phyloP scores from a whole-genome alignment of 2,888 invertebrate species.

The Lithophane ornitopus region DNA sequence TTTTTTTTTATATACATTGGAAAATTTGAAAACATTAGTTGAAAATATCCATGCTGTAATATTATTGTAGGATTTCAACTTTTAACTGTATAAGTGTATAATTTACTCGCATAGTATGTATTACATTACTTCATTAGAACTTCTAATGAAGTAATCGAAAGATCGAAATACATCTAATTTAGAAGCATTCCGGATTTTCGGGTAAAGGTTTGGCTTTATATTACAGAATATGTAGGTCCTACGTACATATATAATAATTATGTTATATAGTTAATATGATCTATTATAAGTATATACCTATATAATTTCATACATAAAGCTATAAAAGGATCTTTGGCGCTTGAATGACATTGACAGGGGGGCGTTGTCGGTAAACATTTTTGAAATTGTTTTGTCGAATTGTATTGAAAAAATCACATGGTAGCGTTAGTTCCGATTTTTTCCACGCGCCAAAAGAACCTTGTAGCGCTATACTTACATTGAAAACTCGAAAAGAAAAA shows the following conservation, averaged over 20 bases:
- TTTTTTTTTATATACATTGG: not conserved
- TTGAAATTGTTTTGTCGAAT: not conserved
- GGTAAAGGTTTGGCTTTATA: not conserved
- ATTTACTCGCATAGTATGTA: not conserved
- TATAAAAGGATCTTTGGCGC: not conserved
- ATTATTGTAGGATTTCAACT: not conserved
- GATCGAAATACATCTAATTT: too few relatives aligned
- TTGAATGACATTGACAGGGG: not conserved
- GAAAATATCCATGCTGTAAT: not conserved
- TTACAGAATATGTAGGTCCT: too few relatives aligned
- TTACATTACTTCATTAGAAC: not conserved
- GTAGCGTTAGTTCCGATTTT: not conserved
- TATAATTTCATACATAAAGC: not conserved
- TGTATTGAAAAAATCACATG: not conserved
- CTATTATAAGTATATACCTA: too few relatives aligned
- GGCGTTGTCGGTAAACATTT: not conserved
- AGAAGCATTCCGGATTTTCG: not conserved
- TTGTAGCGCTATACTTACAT: not conserved
- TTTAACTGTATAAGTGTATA: not conserved
- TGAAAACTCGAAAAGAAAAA: conserved; percentile 4
- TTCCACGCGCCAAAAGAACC: not conserved
- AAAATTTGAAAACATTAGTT: not conserved
- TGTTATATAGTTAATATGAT: not conserved
- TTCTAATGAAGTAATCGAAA: too few relatives aligned
- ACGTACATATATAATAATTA: too few relatives aligned